Evolutionary conservation across 2,113 vertebrate species (phyloP), one percentile per base, ranked within the genome.

Genomic region (Pholis gunnellus): DNA sequence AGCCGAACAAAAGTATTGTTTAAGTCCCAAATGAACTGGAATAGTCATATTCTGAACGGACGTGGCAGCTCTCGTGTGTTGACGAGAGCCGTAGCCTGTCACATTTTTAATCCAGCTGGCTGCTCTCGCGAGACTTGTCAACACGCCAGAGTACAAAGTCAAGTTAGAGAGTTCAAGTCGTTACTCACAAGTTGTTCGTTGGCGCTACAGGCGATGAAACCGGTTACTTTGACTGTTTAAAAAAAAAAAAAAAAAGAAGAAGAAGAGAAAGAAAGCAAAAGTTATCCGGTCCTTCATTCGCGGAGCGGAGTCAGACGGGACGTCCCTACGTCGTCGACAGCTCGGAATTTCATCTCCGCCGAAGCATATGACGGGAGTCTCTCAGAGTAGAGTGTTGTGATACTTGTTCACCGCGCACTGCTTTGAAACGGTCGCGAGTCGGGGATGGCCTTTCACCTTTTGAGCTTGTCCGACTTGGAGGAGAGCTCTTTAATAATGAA

Each of bases 361-460:
- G 73, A 80, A 67, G 79, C 78, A 66, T 25, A 79, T 27, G 85
- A 79, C 54, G 44, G 38, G 63, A 77, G 63, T 78, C 75, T 76
- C 75, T 34, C 17, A 40, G 65, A 63, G 78, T 64, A 90, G 81
- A 89, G 81, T 65, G 34, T 77, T 85, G 59, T 77, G 82, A 50
- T 27, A 56, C 81, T 77, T 73, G 57, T 66, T 61, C 59, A 18
- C 54, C 6, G 56, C 38, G 61, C 72, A 15, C 64, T 5, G 18
- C 13, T 52, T 44, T 27, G 34, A 2, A 48, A 78, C 84, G 70
- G 44, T 31, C 6, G 38, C 31, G 18, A 68, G n/a, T 11, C 29
- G 69, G 68, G 72, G 8, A 92, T 91, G 89, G 85, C 86, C 31
- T 91, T 92, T 81, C 76, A 2, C 75, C 15, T 34, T 34, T 34